Conservation (phyloP, 1,140 invertebrate species). For the Ectropis grisescens region DNA sequence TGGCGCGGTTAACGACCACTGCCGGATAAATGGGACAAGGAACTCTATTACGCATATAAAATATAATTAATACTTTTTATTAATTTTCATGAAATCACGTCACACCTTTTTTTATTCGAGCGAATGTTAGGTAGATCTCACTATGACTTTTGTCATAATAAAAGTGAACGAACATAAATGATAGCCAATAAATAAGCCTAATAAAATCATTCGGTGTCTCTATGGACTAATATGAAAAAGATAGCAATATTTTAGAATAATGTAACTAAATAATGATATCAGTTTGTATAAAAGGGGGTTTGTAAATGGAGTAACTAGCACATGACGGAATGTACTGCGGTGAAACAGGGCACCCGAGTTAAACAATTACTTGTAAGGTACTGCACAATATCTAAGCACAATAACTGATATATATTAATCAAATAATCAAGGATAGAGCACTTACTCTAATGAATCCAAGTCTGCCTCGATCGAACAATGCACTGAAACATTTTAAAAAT, state of each 20-base stretch:
- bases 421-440: conserved; percentile 43
- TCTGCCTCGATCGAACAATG: conserved; percentile 50
- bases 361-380: conserved; percentile 43
- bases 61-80: too few species aligned
- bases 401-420: conserved; percentile 31
- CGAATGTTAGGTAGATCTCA: too few species aligned
- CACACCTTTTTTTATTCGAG: too few species aligned
- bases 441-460: conserved; percentile 41
- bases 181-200: too few species aligned
- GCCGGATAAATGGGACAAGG: too few species aligned
- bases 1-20: too few species aligned
- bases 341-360: conserved; percentile 49
- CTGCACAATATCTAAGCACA: conserved; percentile 65
- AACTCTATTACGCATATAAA: too few species aligned
- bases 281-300: conserved; percentile 62
- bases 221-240: conserved; percentile 68
- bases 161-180: too few species aligned
- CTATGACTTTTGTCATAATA: too few species aligned
- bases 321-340: conserved; percentile 46
- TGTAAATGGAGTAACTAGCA: conserved; percentile 51
- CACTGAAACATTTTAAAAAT: conserved; percentile 51
- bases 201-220: conserved; percentile 52
- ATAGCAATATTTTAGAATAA: conserved; percentile 69
- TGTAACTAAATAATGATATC: conserved; percentile 63
- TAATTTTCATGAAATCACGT: too few species aligned